These are phyloP conservation scores for Tetragnatha versicolor DNA, from an alignment of 1,140 invertebrate genomes.

Conservation along the genomic window DNA sequence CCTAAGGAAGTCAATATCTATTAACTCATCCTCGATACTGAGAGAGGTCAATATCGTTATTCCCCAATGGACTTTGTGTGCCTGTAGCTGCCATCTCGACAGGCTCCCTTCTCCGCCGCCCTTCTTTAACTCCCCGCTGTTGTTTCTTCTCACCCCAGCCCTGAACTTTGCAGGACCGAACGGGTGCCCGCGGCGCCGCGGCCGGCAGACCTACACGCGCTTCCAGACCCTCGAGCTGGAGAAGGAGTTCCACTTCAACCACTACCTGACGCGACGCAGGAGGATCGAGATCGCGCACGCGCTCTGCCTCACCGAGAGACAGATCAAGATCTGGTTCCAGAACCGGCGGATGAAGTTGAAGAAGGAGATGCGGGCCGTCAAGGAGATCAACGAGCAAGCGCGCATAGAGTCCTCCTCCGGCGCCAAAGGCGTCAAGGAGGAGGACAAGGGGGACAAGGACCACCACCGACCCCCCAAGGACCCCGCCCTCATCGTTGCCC, in stretches of 20 bases:
- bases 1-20: too few relatives aligned
- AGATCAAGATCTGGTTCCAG: constrained; percentile 98
- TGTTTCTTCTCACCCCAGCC: constrained; percentile 42
- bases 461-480: constrained; percentile 19
- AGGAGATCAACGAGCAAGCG: constrained; percentile 96
- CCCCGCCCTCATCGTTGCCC: constrained; percentile 15
- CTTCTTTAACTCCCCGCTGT: constrained; percentile 8
- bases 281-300: constrained; percentile 83
- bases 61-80: too few relatives aligned
- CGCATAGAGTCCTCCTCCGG: constrained; percentile 98
- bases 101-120: not conserved
- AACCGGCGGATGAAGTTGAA: constrained; percentile 98
- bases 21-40: too few relatives aligned
- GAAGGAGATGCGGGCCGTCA: constrained; percentile 90
- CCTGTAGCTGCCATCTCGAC: too few relatives aligned
- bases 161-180: constrained; percentile 76
- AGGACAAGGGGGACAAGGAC: constrained; percentile 62
- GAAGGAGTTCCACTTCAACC: constrained; percentile 99
- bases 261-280: constrained; percentile 92
- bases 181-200: constrained; percentile 90
- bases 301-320: constrained; percentile 77
- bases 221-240: constrained; percentile 94
- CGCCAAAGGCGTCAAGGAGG: constrained; percentile 91
- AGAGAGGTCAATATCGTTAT: too few relatives aligned
- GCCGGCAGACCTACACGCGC: constrained; percentile 94